A percentile compares a stretch with the other conserved stretches of the same genome.
These are phyloP conservation scores for Morelia viridis DNA, from an alignment of 2,797 vertebrate species.

Conservation along the genomic window DNA sequence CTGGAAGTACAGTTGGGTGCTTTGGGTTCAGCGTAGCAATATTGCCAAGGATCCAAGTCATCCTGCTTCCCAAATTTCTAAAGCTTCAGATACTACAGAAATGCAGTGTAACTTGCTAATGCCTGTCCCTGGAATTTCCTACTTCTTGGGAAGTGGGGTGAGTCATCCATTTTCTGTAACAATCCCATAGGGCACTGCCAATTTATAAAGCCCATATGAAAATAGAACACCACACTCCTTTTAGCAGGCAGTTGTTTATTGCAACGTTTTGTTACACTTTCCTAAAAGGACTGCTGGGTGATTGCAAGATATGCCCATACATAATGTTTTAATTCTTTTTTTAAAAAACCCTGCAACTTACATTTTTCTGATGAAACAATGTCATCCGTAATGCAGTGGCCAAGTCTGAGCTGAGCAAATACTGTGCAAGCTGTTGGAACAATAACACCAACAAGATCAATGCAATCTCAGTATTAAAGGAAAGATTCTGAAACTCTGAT, in stretches of 20 bases:
- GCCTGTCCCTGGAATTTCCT: neutral
- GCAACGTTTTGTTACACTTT: neutral
- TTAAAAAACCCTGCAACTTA: neutral
- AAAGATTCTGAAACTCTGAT: neutral
- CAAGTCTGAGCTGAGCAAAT: constrained; percentile 6
- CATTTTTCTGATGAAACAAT: constrained; percentile 9
- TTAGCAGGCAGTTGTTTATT: neutral
- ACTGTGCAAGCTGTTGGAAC: neutral
- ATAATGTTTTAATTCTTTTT: neutral
- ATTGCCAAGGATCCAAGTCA: neutral
- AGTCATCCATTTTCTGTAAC: neutral
- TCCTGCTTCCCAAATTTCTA: neutral
- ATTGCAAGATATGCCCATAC: neutral
- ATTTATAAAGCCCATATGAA: neutral
- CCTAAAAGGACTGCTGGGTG: neutral
- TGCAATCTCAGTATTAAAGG: neutral
- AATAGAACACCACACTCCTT: too few relatives aligned
- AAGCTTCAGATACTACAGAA: neutral
- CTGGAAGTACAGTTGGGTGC: neutral
- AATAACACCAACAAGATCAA: neutral
- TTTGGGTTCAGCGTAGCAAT: neutral
- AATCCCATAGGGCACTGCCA: neutral
- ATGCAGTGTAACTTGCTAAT: neutral
- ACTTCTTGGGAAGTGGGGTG: neutral
- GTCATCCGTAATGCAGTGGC: neutral